phyloP scores from a whole-genome alignment of 2,888 invertebrate genomes.

The Dichetophora obliterata region DNA sequence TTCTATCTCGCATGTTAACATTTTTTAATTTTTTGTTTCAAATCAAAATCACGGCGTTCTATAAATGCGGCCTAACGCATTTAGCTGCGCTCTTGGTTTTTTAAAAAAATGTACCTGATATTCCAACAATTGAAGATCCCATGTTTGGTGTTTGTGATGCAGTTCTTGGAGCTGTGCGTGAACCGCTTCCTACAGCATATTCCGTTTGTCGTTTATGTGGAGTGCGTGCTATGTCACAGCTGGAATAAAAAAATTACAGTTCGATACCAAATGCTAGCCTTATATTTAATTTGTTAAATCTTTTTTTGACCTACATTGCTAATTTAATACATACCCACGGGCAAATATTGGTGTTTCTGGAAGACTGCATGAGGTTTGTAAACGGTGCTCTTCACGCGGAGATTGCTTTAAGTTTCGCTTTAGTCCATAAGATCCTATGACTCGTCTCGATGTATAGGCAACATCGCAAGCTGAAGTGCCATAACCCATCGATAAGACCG shows the following conservation, averaged over 20 bases:
- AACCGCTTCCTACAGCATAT: constrained; percentile 66
- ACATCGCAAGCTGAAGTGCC: constrained; percentile 54
- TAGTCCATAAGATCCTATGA: constrained; percentile 68
- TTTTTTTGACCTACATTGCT: not conserved
- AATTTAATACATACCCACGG: constrained; percentile 71
- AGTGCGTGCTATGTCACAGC: constrained; percentile 85
- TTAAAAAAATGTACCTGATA: constrained; percentile 54
- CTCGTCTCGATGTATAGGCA: constrained; percentile 71
- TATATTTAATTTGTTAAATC: not conserved
- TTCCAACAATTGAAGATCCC: constrained; percentile 68
- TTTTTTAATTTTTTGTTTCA: too few relatives aligned
- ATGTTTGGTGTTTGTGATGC: constrained; percentile 69
- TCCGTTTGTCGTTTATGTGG: constrained; percentile 77
- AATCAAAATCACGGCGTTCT: too few relatives aligned
- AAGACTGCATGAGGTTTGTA: constrained; percentile 87
- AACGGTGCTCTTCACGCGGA: constrained; percentile 74
- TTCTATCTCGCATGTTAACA: too few relatives aligned
- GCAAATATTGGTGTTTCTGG: constrained; percentile 93
- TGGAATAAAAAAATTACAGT: constrained; percentile 42
- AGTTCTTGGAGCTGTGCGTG: constrained; percentile 75
- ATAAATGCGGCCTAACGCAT: too few relatives aligned
- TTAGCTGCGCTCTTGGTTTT: not conserved
- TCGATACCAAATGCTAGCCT: too few relatives aligned
- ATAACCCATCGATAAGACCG: constrained; percentile 62
- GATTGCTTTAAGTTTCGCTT: constrained; percentile 71